These are phyloP conservation scores for Clarias batrachus DNA, from an alignment of 2,113 vertebrate genomes.

Conservation along the genomic window DNA sequence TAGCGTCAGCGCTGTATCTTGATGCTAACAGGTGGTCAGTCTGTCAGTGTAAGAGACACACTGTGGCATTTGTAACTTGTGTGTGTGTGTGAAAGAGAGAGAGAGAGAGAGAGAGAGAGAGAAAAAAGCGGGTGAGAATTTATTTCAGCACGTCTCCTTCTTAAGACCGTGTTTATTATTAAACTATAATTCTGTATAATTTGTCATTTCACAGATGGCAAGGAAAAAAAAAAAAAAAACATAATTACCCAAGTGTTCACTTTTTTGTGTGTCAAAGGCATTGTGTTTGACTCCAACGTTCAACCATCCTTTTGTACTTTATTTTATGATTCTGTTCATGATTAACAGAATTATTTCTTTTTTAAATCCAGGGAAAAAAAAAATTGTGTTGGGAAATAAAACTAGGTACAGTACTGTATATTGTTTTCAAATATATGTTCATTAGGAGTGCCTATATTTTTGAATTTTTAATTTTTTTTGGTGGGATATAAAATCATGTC, in stretches of 20 bases:
- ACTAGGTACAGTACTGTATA: no score
- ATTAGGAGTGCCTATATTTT: background rate
- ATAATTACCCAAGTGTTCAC: background rate
- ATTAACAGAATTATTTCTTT: no score
- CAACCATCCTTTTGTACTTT: background rate
- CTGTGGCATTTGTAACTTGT: background rate
- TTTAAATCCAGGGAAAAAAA: no score
- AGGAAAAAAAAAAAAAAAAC: background rate
- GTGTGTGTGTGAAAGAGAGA: background rate
- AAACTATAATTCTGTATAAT: background rate
- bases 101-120: background rate
- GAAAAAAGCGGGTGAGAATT: background rate
- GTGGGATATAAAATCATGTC: background rate
- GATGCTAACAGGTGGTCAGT: conserved; percentile 13
- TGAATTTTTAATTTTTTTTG: background rate
- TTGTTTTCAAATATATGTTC: no score
- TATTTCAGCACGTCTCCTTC: background rate
- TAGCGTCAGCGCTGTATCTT: background rate
- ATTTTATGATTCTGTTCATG: background rate
- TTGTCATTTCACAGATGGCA: background rate
- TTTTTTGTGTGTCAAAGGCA: background rate
- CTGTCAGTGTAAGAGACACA: background rate
- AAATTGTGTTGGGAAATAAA: no score
- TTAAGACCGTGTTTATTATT: background rate
- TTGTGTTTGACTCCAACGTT: background rate